Base-by-base conservation (phyloP, 2,888 invertebrate genomes). In the Drosophila dives region DNA sequence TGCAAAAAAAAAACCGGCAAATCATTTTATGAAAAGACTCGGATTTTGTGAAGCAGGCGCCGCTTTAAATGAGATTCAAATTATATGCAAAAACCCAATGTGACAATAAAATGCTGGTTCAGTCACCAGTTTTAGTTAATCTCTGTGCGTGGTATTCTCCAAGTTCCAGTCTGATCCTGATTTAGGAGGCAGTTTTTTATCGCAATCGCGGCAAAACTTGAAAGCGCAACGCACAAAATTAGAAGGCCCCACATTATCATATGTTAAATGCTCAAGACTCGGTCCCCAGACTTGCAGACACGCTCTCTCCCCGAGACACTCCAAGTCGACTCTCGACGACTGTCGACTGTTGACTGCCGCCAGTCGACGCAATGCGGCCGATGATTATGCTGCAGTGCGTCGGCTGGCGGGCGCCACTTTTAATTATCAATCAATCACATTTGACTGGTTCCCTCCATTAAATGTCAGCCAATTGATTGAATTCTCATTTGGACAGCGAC, bases 361-460 rank as follows among this genome's bases (percentile, higher is more conserved):
- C 59, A 38, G 49, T 58, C 17, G 58, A 29, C 33, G n/a, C n/a
- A 26, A 38, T 45, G 45, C 23, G 8, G 38, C n/a, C 63, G 49
- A 72, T 71, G 64, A 83, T 89, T 86, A 76, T 86, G 89, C 79
- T 86, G 79, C 69, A 83, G 50, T 78, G 64, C 79, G 79, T 79
- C 79, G 79, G 69, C 76, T 55, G 85, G 59, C 69, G 75, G 86
- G 86, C 86, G 90, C 86, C 88, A 87, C 88, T 76, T 85, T 89
- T 85, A 87, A 89, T 89, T 87, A 86, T 87, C 86, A 87, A 89
- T 89, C 88, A 89, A 86, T 87, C 88, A 86, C 83, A 85, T 78
- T 85, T 83, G 89, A 86, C 86, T 29, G 78, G 80, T 79, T 85
- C 86, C 89, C 90, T 75, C 88, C 83, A 87, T 89, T 83, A 77